Conservation (phyloP, 2,797 vertebrate species). For the Calcarius lapponicus region DNA sequence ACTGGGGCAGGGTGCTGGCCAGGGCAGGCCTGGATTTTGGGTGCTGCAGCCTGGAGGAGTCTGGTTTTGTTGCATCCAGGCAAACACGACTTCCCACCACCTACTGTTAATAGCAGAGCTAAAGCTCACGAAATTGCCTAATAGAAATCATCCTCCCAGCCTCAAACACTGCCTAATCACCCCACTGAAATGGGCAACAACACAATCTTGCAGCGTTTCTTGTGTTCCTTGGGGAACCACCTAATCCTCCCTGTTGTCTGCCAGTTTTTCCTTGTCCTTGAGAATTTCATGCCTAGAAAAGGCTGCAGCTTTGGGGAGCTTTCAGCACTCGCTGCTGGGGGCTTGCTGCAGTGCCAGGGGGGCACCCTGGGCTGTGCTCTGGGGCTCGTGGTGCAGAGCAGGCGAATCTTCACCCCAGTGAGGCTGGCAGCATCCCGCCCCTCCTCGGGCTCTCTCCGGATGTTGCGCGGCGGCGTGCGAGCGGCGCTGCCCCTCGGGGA, state of each 20-base stretch:
- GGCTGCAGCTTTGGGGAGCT: background rate
- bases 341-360: background rate
- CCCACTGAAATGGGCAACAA: background rate
- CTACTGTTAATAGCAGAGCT: background rate
- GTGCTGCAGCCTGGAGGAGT: background rate
- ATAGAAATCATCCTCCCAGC: constrained; percentile 5
- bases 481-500: constrained; percentile 5
- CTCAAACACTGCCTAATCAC: background rate
- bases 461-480: background rate
- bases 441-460: background rate
- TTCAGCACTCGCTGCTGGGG: accelerated
- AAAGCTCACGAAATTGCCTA: accelerated
- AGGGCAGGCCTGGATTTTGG: background rate
- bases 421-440: background rate
- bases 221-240: constrained; percentile 9
- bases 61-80: background rate
- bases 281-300: background rate
- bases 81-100: background rate
- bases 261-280: constrained; percentile 45
- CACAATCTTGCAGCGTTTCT: background rate
- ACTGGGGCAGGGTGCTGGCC: background rate
- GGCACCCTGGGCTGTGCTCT: background rate
- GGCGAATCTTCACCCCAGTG: background rate
- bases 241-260: constrained; percentile 45
- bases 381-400: accelerated